Conservation (phyloP, 1,140 invertebrate species). For the Neodiprion virginianus region DNA sequence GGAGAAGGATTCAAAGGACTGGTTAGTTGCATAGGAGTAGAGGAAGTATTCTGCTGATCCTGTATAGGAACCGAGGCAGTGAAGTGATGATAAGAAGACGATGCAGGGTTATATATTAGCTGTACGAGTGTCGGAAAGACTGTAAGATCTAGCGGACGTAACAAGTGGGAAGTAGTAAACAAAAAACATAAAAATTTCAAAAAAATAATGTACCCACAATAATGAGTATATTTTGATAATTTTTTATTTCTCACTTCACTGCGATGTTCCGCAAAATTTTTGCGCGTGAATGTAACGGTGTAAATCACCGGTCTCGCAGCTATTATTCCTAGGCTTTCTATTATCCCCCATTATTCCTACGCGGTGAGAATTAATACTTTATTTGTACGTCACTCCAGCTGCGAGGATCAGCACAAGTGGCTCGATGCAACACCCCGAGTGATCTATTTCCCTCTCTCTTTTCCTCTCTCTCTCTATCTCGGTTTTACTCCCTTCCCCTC, state of each 20-base stretch:
- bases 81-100: too few species aligned
- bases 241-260: background rate
- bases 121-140: too few species aligned
- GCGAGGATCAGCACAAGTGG: conserved; percentile 58
- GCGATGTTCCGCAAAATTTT: background rate
- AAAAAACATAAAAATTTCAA: too few species aligned
- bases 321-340: conserved; percentile 5
- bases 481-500: conserved; percentile 21
- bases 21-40: too few species aligned
- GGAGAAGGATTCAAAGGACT: too few species aligned
- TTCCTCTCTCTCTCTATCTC: background rate
- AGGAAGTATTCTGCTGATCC: too few species aligned
- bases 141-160: too few species aligned
- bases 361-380: conserved; percentile 56
- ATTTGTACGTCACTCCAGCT: conserved; percentile 59
- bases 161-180: too few species aligned
- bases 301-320: background rate
- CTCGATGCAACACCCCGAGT: conserved; percentile 33
- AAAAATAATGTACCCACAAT: too few species aligned
- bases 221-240: background rate
- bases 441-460: conserved; percentile 22
- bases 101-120: too few species aligned
- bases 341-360: background rate
- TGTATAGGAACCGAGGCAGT: too few species aligned
- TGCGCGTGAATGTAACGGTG: background rate